These are phyloP conservation scores for Bombus vancouverensis DNA, from an alignment of 1,140 invertebrate genomes.

Conservation along the genomic window DNA sequence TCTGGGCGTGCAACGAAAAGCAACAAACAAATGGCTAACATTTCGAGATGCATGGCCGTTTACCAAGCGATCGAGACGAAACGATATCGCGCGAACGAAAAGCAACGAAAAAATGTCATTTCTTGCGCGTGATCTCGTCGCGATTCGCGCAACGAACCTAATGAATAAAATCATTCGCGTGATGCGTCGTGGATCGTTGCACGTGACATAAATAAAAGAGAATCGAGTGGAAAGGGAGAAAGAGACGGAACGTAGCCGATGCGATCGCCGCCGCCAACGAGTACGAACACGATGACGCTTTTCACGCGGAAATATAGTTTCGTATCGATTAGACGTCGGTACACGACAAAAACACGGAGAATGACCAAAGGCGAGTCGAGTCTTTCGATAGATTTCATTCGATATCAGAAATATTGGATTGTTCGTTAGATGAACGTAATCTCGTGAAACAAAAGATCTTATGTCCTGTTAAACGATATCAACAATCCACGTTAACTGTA, in stretches of 20 bases:
- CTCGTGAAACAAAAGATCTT: too few species aligned
- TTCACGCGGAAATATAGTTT: constrained; percentile 54
- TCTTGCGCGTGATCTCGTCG: constrained; percentile 6
- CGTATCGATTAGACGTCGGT: constrained; percentile 43
- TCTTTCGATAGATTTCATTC: neutral
- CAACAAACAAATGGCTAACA: neutral
- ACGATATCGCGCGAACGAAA: neutral
- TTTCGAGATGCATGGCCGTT: neutral
- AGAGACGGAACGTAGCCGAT: neutral
- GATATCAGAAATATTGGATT: too few species aligned
- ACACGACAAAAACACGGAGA: neutral
- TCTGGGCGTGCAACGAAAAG: neutral
- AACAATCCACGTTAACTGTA: too few species aligned
- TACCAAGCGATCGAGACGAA: neutral
- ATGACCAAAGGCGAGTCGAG: neutral
- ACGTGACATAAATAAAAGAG: constrained; percentile 50
- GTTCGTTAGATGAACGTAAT: too few species aligned
- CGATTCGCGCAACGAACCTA: constrained; percentile 31
- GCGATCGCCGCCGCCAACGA: neutral
- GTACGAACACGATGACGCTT: neutral
- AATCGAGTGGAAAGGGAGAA: neutral
- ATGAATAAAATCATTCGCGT: constrained; percentile 47
- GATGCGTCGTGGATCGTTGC: constrained; percentile 36
- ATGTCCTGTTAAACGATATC: too few species aligned
- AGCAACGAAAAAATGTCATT: constrained; percentile 5